phyloP scores from a whole-genome alignment of 2,113 vertebrate genomes.

The Acrocephalus kingi region DNA sequence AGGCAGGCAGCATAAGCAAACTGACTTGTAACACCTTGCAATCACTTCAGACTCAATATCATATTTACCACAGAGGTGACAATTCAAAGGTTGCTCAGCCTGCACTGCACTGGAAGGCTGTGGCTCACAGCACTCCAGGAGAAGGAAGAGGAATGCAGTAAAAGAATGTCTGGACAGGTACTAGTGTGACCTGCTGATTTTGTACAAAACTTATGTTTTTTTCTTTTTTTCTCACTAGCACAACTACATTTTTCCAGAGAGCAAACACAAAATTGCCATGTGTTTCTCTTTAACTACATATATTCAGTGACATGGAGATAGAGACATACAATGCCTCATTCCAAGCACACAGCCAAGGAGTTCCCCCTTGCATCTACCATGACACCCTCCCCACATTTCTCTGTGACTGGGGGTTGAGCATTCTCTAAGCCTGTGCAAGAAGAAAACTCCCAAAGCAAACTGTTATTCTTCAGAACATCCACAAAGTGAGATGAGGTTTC shows the following conservation, averaged over 20 bases:
- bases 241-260: background rate
- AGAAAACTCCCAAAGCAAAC: background rate
- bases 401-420: background rate
- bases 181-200: background rate
- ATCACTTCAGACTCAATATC: background rate
- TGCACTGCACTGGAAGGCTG: background rate
- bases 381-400: background rate
- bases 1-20: background rate
- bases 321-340: no score
- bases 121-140: background rate
- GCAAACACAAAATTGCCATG: background rate
- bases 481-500: background rate
- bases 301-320: fast-evolving
- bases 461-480: background rate
- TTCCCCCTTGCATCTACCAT: fast-evolving
- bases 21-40: background rate
- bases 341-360: background rate
- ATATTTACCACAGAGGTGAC: background rate
- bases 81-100: background rate
- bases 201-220: fast-evolving
- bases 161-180: background rate
- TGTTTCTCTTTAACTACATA: background rate
- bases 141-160: background rate
- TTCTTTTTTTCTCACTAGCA: background rate
- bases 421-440: background rate